These are phyloP conservation scores for Argynnis bischoffii DNA, from an alignment of 2,888 invertebrate species.

Conservation along the genomic window DNA sequence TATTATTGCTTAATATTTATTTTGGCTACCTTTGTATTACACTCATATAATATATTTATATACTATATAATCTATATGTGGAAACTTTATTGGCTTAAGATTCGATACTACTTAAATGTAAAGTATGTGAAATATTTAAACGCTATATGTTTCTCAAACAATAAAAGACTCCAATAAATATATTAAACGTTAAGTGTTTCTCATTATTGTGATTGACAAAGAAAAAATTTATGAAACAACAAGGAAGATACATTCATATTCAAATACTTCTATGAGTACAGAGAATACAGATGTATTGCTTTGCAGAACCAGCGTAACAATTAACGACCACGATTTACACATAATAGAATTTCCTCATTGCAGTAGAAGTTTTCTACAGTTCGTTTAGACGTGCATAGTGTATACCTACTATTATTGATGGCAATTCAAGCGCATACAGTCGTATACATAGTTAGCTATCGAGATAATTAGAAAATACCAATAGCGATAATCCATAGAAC, in stretches of 20 bases:
- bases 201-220: conserved; percentile 8
- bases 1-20: too few species aligned
- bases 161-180: too few species aligned
- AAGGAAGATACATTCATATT: conserved; percentile 27
- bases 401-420: conserved; percentile 1
- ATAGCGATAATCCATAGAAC: conserved; percentile 72
- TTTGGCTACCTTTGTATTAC: too few species aligned
- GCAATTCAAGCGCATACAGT: conserved; percentile 6
- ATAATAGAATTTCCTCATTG: conserved; percentile 31
- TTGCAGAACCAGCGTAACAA: conserved; percentile 27
- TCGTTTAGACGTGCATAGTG: neutral
- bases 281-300: conserved; percentile 17
- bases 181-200: neutral
- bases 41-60: too few species aligned
- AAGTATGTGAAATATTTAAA: too few species aligned
- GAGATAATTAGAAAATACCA: conserved; percentile 69
- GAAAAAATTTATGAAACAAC: conserved; percentile 19
- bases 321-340: conserved; percentile 34
- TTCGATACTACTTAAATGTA: neutral
- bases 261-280: conserved; percentile 19
- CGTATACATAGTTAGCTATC: conserved; percentile 14
- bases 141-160: too few species aligned
- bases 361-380: conserved; percentile 11
- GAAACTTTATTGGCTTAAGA: too few species aligned
- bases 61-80: too few species aligned